Evolutionary conservation across 2,113 vertebrate species (phyloP).

Genomic region (Platichthys stellatus): DNA sequence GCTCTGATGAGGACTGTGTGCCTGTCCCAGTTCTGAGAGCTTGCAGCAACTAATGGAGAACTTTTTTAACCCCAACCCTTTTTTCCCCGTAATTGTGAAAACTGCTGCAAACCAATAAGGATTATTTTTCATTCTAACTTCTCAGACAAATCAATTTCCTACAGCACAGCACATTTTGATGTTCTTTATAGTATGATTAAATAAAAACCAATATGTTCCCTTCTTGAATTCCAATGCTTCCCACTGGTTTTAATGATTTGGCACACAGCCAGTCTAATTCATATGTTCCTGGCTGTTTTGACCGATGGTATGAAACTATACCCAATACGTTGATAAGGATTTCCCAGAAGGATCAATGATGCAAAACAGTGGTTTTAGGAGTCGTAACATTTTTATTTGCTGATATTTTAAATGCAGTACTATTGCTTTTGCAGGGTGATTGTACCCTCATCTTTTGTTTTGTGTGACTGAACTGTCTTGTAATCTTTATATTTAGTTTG

Average conservation of each 20-base stretch:
- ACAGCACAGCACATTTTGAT: neutral
- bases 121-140: neutral
- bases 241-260: neutral
- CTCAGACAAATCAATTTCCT: neutral
- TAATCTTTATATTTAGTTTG: too few relatives aligned
- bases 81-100: too few relatives aligned
- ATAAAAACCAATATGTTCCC: neutral
- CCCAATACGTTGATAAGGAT: neutral
- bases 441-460: too few relatives aligned
- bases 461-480: neutral
- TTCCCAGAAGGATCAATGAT: neutral
- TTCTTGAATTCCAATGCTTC: neutral
- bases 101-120: too few relatives aligned
- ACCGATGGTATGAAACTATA: neutral
- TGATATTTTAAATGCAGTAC: neutral
- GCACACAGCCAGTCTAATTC: neutral
- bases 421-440: too few relatives aligned
- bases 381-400: neutral
- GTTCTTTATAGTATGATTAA: neutral
- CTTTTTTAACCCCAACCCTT: too few relatives aligned
- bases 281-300: neutral
- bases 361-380: too few relatives aligned
- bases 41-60: neutral
- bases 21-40: too few relatives aligned
- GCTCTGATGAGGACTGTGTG: neutral